Base-by-base conservation (phyloP, 2,888 invertebrate species). In the Lasioglossum leucozonium region DNA sequence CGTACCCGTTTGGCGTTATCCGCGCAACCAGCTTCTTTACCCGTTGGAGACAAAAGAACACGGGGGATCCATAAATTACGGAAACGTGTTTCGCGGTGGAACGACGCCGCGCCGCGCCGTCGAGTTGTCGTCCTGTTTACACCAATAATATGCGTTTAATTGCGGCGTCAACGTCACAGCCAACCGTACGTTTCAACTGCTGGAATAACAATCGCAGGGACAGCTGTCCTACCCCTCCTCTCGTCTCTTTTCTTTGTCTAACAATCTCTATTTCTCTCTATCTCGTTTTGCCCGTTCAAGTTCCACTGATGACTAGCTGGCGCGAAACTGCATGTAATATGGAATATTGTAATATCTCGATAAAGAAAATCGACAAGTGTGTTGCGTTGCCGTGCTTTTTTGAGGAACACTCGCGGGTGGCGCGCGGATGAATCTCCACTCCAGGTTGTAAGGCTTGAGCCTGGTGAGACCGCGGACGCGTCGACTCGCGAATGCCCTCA, bases 81-180 rank as follows among this genome's bases (percentile, higher is more conserved):
- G 77, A 81, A 85, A 87, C 84, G 73, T 37, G 76, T 84, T 77
- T 30, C 79, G 65, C 42, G 13, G 13, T 13, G 42, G 42, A 42
- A 42, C 42, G 42, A 42, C 76, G 76, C 0, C 65, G 74, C 65
- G 51, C 65, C 51, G 58, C 76, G 76, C 0, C 62, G 75, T 80
- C 80, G 69, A 58, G 85, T 87, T 62, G 30, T 69, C 78, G 37
- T 81, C 69, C 85, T 85, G 85, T 89, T 90, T 85, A 81, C 88
- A 79, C 80, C 82, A 77, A 89, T 86, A 87, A 87, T 87, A 82
- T 78, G 80, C 84, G 82, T 90, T 90, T 90, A 89, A 90, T 89
- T 90, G 89, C 88, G 75, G 86, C 86, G 84, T 84, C 84, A 88
- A 85, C 84, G 78, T 88, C 86, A 77, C 77, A 67, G 77, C 37